These are phyloP conservation scores for Oreochromis tanganicae DNA, from an alignment of 2,113 vertebrate genomes.

Conservation along the genomic window DNA sequence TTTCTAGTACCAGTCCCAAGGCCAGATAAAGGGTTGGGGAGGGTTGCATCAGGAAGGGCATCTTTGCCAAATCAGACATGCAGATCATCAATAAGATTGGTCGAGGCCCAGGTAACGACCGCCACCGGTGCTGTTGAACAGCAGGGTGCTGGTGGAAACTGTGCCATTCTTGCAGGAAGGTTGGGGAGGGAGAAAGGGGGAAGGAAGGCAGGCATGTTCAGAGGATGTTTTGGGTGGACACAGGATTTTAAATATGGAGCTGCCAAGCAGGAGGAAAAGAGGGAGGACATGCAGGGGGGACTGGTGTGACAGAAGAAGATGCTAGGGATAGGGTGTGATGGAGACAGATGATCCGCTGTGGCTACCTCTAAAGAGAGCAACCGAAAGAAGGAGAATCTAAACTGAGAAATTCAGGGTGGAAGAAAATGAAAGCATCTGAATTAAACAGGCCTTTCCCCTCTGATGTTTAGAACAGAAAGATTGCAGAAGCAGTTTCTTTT, in stretches of 20 bases:
- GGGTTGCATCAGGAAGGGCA: neutral
- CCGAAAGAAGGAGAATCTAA: neutral
- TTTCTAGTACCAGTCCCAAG: neutral
- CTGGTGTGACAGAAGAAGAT: neutral
- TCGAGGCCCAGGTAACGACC: neutral
- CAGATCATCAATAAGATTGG: neutral
- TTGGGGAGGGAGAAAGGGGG: neutral
- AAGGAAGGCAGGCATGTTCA: neutral
- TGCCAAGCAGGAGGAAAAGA: neutral
- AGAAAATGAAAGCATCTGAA: neutral
- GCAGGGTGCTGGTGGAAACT: neutral
- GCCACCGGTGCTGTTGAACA: neutral
- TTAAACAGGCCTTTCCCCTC: neutral
- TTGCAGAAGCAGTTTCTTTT: neutral
- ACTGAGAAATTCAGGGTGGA: neutral
- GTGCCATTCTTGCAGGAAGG: neutral
- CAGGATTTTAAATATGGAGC: neutral
- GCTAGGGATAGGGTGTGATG: neutral
- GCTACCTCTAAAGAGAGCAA: neutral
- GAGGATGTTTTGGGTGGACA: neutral
- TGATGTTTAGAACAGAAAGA: constrained; percentile 10
- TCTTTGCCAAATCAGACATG: neutral
- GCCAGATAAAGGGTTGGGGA: neutral
- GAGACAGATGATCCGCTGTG: neutral
- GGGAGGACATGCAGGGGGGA: neutral